Evolutionary conservation across 2,797 vertebrate species (phyloP).

Genomic region (Monodelphis domestica): DNA sequence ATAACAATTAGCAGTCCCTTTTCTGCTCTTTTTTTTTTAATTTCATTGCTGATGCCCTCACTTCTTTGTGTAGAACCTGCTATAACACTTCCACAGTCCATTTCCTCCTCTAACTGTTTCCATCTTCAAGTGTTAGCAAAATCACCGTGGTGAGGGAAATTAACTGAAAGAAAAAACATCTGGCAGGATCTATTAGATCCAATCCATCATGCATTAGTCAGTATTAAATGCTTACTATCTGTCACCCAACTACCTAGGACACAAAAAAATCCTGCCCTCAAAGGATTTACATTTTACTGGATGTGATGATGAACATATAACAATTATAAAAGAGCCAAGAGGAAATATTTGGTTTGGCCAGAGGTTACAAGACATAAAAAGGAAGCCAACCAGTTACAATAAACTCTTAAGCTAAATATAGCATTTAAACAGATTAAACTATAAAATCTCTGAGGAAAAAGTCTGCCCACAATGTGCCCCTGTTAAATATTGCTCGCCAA

Average conservation of each 20-base stretch:
- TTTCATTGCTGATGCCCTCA: background rate
- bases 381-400: background rate
- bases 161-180: background rate
- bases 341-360: background rate
- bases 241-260: background rate
- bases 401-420: background rate
- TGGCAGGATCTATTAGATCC: background rate
- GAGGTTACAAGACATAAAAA: slow-evolving; percentile 7
- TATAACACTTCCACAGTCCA: background rate
- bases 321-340: slow-evolving; percentile 21
- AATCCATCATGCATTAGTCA: background rate
- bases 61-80: slow-evolving; percentile 7
- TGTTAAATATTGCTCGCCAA: background rate
- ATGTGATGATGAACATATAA: background rate
- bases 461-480: background rate
- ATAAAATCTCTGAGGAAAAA: background rate
- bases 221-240: background rate
- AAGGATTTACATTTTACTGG: background rate
- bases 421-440: background rate
- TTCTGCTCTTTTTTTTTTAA: background rate
- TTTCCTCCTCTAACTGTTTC: background rate
- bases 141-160: background rate
- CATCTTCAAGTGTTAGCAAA: background rate
- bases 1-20: background rate
- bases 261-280: background rate